A percentile compares a stretch with the other conserved stretches of the same genome.
Evolutionary conservation across 2,113 vertebrate genomes (phyloP).

Genomic region (Bos indicus): DNA sequence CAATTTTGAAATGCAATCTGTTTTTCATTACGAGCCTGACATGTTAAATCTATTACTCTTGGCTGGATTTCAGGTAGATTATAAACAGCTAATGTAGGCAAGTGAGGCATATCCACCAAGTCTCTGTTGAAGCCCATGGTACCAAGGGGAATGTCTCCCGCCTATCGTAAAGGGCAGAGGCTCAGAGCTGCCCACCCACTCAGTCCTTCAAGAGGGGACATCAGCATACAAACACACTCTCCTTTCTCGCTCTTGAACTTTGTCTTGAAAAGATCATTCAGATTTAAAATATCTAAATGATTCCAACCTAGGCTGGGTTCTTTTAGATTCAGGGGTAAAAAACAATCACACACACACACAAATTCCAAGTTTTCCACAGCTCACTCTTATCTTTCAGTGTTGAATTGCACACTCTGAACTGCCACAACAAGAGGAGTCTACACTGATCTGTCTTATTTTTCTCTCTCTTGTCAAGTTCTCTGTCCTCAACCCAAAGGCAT

Average conservation of each 20-base stretch:
- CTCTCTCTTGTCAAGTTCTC: background rate
- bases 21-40: background rate
- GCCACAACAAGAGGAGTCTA: background rate
- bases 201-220: too few relatives aligned
- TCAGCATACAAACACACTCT: background rate
- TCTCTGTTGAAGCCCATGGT: background rate
- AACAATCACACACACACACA: background rate
- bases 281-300: background rate
- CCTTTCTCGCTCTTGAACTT: background rate
- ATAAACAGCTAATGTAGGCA: background rate
- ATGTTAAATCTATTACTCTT: background rate
- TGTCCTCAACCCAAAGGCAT: background rate
- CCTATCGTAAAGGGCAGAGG: rapidly evolving
- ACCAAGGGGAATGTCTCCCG: rapidly evolving
- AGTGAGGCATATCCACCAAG: background rate
- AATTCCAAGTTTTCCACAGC: background rate
- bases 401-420: background rate
- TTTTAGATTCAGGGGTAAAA: background rate
- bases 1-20: background rate
- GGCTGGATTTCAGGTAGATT: background rate
- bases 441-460: rapidly evolving
- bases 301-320: background rate
- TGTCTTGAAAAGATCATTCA: background rate
- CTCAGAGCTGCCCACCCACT: rapidly evolving
- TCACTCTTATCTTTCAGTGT: too few relatives aligned